Evolutionary conservation across 2,113 vertebrate species (phyloP).

Genomic region (Sinocyclocheilus grahami): DNA sequence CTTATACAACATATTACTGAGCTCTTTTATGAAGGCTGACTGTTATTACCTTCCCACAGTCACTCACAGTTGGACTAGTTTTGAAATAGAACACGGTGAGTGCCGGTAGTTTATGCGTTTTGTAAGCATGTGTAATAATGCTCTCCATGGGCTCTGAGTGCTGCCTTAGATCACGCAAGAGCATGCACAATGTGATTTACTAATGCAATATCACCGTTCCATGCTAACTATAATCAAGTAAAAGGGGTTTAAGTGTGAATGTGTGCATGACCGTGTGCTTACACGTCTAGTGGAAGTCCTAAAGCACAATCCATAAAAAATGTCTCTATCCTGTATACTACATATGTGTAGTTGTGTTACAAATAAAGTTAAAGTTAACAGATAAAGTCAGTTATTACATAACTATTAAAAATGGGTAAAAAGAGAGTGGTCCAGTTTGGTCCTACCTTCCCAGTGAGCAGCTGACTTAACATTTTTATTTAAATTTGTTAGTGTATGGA

Average conservation of each 20-base stretch:
- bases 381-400: not conserved
- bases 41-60: slow-evolving; percentile 30
- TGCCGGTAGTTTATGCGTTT: slow-evolving; percentile 17
- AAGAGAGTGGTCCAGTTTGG: not conserved
- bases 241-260: slow-evolving; percentile 11
- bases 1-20: slow-evolving; percentile 24
- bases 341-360: not conserved
- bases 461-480: not conserved
- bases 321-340: not conserved
- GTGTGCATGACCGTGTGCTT: slow-evolving; percentile 15
- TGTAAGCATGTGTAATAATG: slow-evolving; percentile 31
- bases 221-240: slow-evolving; percentile 27
- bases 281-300: not conserved
- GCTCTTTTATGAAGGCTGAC: slow-evolving; percentile 8
- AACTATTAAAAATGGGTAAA: not conserved
- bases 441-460: not conserved
- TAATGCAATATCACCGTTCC: slow-evolving; percentile 22
- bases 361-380: not conserved
- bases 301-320: slow-evolving; percentile 3
- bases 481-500: not conserved
- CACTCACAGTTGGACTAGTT: slow-evolving; percentile 16
- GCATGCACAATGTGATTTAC: slow-evolving; percentile 31
- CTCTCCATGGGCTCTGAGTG: slow-evolving; percentile 19
- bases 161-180: slow-evolving; percentile 14
- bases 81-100: slow-evolving; percentile 3